Conservation (phyloP, 2,113 vertebrate genomes). For the Struthidea cinerea region DNA sequence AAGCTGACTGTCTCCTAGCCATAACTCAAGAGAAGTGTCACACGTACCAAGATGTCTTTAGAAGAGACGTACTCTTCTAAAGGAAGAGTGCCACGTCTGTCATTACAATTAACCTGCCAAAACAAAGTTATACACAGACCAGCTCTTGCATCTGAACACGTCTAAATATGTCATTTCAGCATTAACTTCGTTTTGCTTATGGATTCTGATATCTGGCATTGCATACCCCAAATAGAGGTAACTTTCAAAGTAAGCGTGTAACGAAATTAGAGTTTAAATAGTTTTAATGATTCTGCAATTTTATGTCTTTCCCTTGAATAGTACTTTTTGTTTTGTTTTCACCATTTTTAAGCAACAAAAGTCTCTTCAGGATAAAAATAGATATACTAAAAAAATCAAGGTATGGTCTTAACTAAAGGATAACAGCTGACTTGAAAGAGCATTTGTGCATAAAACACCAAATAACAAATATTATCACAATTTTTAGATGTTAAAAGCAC, state of each 20-base stretch:
- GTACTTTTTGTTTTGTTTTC: neutral
- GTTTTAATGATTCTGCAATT: neutral
- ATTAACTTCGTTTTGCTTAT: neutral
- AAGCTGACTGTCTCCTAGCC: neutral
- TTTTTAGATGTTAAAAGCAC: neutral
- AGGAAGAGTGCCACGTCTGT: no score
- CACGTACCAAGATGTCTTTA: neutral
- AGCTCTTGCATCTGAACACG: neutral
- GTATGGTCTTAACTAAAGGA: neutral
- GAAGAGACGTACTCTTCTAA: neutral
- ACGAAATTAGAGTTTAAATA: neutral
- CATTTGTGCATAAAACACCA: neutral
- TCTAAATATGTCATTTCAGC: neutral
- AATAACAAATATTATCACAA: neutral
- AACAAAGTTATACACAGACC: neutral
- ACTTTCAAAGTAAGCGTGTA: neutral
- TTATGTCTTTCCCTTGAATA: neutral
- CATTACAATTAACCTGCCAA: neutral
- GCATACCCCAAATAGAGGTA: neutral
- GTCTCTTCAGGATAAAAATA: neutral
- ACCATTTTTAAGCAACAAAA: neutral
- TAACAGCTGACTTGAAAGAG: neutral
- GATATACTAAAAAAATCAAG: neutral
- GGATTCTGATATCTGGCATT: neutral
- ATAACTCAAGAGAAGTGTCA: neutral